Conservation (phyloP, 2,113 vertebrate genomes). For the Machaerirhynchus nigripectus region DNA sequence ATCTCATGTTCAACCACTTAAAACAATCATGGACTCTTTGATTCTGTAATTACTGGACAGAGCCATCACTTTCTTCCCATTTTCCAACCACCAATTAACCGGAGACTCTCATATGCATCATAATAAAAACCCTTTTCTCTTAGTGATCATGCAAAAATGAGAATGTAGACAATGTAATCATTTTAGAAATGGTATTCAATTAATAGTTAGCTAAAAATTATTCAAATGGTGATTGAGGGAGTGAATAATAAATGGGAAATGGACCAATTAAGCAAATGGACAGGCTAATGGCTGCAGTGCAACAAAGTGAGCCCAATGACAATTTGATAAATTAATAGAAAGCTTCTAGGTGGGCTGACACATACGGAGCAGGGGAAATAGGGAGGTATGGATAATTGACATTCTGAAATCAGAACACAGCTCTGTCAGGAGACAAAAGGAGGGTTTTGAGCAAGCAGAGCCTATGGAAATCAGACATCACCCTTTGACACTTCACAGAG, state of each 20-base stretch:
- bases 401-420: not conserved
- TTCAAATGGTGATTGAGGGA: not conserved
- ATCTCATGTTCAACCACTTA: not conserved
- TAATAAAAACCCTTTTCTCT: not conserved
- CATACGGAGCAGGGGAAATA: not conserved
- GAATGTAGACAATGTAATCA: not conserved
- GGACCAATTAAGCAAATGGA: not conserved
- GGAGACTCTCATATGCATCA: not conserved
- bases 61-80: not conserved
- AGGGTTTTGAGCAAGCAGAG: not conserved
- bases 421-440: not conserved
- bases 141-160: not conserved
- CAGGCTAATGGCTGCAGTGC: not conserved
- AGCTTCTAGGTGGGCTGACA: not conserved
- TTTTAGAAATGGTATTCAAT: not conserved
- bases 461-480: not conserved
- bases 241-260: conserved; percentile 8
- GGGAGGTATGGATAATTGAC: not conserved
- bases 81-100: not conserved
- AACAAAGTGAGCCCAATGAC: not conserved
- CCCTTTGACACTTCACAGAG: not conserved
- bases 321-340: not conserved
- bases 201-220: conserved; percentile 35
- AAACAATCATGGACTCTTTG: not conserved
- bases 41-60: not conserved